Conservation (phyloP, 2,797 vertebrate genomes). For the Chloroceryle inda region DNA sequence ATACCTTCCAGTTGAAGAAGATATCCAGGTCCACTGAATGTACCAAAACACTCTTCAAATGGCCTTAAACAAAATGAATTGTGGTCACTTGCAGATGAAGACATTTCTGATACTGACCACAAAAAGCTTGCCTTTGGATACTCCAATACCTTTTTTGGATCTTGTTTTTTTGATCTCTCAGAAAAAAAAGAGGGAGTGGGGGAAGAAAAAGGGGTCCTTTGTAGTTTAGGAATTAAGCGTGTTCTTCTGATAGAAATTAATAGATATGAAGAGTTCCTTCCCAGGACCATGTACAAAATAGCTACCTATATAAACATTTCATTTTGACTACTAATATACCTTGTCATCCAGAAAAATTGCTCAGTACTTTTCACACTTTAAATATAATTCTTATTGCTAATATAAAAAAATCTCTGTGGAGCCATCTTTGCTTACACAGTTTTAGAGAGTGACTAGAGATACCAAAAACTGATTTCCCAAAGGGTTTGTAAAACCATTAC, state of each 20-base stretch:
- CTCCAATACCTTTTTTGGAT: not conserved
- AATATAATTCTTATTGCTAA: constrained; percentile 33
- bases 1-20: not conserved
- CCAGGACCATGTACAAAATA: not conserved
- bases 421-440: not conserved
- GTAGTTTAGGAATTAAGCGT: not conserved
- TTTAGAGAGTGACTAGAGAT: constrained; percentile 24
- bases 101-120: not conserved
- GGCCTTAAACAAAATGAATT: not conserved
- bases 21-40: not conserved
- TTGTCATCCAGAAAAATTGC: not conserved
- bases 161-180: not conserved
- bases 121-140: not conserved
- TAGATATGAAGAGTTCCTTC: not conserved
- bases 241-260: not conserved
- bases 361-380: constrained; percentile 26
- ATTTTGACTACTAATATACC: not conserved
- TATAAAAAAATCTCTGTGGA: not conserved
- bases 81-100: not conserved
- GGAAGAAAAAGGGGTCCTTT: not conserved
- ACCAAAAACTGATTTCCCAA: constrained; percentile 49
- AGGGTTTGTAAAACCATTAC: constrained; percentile 33
- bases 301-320: not conserved
- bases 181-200: not conserved
- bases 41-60: not conserved